phyloP scores from a whole-genome alignment of 2,797 vertebrate genomes.

The Mormyrus hasselquistii region DNA sequence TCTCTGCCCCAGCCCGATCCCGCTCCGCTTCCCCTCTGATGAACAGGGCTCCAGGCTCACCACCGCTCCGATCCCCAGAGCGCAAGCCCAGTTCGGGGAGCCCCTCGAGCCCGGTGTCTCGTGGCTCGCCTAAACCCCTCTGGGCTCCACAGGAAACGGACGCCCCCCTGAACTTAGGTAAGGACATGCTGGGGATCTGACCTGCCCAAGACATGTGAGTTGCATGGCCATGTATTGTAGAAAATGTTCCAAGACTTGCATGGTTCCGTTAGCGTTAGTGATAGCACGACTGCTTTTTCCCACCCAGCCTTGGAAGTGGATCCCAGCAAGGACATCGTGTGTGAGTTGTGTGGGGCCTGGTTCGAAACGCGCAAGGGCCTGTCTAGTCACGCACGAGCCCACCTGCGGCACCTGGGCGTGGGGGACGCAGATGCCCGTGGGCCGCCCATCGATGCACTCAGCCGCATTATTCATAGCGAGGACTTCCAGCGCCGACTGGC shows the following conservation, averaged over 20 bases:
- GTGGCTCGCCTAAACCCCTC: conserved; percentile 67
- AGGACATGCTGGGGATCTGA: conserved; percentile 45
- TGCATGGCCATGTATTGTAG: background rate
- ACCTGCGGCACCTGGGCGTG: conserved; percentile 85
- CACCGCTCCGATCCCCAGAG: conserved; percentile 72
- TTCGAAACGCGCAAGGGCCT: conserved; percentile 90
- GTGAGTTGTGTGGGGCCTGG: conserved; percentile 88
- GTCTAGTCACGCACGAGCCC: conserved; percentile 85
- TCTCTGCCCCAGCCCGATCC: conserved; percentile 42
- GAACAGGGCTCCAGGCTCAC: conserved; percentile 77
- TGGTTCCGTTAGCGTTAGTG: background rate
- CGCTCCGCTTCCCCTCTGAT: conserved; percentile 70
- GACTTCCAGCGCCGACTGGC: conserved; percentile 77
- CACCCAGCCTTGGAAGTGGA: conserved; percentile 75
- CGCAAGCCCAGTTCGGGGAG: conserved; percentile 61
- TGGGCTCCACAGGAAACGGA: conserved; percentile 86
- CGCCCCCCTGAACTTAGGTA: conserved; percentile 90
- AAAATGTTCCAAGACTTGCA: background rate
- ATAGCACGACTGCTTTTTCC: background rate
- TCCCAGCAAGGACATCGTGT: conserved; percentile 80
- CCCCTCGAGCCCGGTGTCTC: conserved; percentile 48
- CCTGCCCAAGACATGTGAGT: background rate
- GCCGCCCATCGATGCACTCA: conserved; percentile 81
- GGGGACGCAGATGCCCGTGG: conserved; percentile 86
- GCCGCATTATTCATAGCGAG: conserved; percentile 79